phyloP scores from a whole-genome alignment of 2,888 invertebrate genomes.

The Beris chalybata region DNA sequence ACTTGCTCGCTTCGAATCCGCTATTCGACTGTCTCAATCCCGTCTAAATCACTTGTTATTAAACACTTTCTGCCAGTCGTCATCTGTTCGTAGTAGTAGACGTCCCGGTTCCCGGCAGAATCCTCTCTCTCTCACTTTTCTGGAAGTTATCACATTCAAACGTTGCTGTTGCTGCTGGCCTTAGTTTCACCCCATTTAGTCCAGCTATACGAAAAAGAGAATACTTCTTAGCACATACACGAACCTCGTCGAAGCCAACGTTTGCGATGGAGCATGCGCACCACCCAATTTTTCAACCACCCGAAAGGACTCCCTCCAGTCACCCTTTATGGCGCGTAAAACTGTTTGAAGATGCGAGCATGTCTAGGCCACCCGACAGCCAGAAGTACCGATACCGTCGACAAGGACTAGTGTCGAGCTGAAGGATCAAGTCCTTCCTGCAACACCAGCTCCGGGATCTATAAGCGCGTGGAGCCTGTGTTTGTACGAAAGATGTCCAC shows the following conservation, averaged over 20 bases:
- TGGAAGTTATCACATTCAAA: constrained; percentile 1
- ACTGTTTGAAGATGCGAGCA: constrained; percentile 9
- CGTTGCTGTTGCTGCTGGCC: constrained; percentile 19
- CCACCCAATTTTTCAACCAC: neutral
- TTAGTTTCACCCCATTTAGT: constrained; percentile 38
- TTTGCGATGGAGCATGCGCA: constrained; percentile 16
- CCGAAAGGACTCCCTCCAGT: constrained; percentile 2
- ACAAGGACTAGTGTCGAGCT: neutral
- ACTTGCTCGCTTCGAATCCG: constrained; percentile 28
- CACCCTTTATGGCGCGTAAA: neutral
- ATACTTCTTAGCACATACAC: neutral
- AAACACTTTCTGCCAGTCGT: constrained; percentile 36
- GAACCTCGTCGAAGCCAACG: neutral
- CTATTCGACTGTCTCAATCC: constrained; percentile 36
- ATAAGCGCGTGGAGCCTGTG: constrained; percentile 3
- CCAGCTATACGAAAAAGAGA: constrained; percentile 15
- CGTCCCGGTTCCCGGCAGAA: neutral
- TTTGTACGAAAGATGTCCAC: constrained; percentile 19
- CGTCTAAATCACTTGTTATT: constrained; percentile 38
- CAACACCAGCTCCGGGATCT: constrained; percentile 3
- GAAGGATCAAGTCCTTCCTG: constrained; percentile 3
- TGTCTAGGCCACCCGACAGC: neutral
- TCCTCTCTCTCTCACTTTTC: constrained; percentile 15
- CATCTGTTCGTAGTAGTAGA: constrained; percentile 4
- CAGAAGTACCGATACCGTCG: neutral